Evolutionary conservation across 2,113 vertebrate species (phyloP).

Genomic region (Oncorhynchus tshawytscha): DNA sequence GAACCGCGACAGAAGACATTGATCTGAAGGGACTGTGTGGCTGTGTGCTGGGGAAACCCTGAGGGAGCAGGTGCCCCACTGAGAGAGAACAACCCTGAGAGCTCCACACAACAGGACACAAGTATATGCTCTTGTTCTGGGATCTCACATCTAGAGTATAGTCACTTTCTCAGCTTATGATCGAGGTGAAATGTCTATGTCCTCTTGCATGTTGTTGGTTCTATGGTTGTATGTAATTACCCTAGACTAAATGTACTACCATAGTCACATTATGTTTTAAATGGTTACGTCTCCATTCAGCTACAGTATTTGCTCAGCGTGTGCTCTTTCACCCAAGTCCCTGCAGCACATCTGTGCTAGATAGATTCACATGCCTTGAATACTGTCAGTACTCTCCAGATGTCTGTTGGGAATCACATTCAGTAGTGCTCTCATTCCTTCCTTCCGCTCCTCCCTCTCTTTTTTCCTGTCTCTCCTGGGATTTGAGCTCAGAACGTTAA

Average conservation of each 20-base stretch:
- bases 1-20: slow-evolving; percentile 62
- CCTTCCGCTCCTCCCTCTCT: not conserved
- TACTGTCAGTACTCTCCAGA: too few relatives aligned
- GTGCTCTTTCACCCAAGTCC: not conserved
- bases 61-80: slow-evolving; percentile 36
- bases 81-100: slow-evolving; percentile 57
- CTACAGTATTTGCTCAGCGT: not conserved
- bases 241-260: too few relatives aligned
- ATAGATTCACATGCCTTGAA: too few relatives aligned
- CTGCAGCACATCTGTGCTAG: too few relatives aligned
- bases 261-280: too few relatives aligned
- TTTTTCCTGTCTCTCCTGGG: not conserved
- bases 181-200: not conserved
- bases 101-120: slow-evolving; percentile 19
- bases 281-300: not conserved
- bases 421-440: not conserved
- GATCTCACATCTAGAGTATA: not conserved
- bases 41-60: not conserved
- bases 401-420: too few relatives aligned
- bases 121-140: not conserved
- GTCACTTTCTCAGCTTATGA: not conserved
- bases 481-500: too few relatives aligned
- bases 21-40: slow-evolving; percentile 50
- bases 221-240: too few relatives aligned
- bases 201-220: not conserved